Percentiles rank a stretch among this genome's conserved stretches.
Evolutionary conservation across 2,113 vertebrate species (phyloP).

Genomic region (Sinocyclocheilus anophthalmus): DNA sequence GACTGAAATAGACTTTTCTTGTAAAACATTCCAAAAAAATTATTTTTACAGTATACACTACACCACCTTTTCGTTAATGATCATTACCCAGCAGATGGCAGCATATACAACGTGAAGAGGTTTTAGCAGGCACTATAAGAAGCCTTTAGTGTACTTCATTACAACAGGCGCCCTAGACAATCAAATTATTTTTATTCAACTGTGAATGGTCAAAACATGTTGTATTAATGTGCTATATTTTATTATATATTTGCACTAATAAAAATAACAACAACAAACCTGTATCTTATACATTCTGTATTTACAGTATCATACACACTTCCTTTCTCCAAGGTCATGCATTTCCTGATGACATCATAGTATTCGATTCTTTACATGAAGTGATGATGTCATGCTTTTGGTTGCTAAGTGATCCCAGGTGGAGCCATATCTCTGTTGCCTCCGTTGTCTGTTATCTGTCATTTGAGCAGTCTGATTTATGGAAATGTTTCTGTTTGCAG

Average conservation of each 20-base stretch:
- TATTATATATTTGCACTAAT: neutral
- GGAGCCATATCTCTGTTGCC: constrained; percentile 28
- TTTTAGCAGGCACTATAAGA: neutral
- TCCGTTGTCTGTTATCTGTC: constrained; percentile 38
- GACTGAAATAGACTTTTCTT: no score
- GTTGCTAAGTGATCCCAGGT: constrained; percentile 27
- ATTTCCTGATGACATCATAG: constrained; percentile 18
- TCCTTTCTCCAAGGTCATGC: constrained; percentile 41
- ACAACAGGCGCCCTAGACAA: neutral
- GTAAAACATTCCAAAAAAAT: no score
- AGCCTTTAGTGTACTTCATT: neutral
- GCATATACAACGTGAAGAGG: neutral
- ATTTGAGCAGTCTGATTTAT: constrained; percentile 47
- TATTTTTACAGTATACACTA: neutral
- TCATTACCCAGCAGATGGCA: constrained; percentile 18
- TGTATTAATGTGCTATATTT: neutral
- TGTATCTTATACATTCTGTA: neutral
- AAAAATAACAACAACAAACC: neutral
- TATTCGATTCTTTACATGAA: constrained; percentile 42
- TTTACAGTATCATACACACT: neutral
- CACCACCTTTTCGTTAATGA: neutral
- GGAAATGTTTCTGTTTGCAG: constrained; percentile 57
- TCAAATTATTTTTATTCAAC: neutral
- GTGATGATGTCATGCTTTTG: constrained; percentile 38
- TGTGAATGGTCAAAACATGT: neutral